Conservation (phyloP, 2,797 vertebrate species). For the Alfaro cultratus region DNA sequence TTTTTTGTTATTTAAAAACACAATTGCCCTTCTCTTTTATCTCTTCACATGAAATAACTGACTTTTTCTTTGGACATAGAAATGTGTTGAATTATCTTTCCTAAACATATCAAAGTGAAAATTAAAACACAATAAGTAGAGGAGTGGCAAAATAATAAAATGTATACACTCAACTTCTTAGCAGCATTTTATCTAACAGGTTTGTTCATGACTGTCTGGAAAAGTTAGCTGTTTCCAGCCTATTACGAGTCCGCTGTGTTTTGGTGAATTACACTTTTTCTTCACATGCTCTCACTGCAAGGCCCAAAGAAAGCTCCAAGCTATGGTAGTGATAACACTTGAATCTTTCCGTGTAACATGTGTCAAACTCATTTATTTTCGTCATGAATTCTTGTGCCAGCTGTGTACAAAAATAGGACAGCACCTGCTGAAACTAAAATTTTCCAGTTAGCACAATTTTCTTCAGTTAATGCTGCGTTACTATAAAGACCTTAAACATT, state of each 20-base stretch:
- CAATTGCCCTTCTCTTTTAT: neutral
- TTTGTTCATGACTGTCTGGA: neutral
- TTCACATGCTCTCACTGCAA: neutral
- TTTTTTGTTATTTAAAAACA: neutral
- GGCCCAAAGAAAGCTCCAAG: neutral
- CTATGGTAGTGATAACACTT: neutral
- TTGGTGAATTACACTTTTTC: neutral
- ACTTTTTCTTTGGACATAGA: neutral
- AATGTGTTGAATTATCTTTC: neutral
- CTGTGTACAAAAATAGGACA: conserved; percentile 60
- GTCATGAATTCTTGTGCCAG: conserved; percentile 40
- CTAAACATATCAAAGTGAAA: neutral
- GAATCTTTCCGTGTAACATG: neutral
- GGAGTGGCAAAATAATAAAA: neutral
- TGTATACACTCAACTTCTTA: neutral
- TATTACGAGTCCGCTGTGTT: neutral
- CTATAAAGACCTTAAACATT: neutral
- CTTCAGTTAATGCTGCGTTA: neutral
- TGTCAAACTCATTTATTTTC: conserved; percentile 16
- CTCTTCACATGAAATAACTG: neutral
- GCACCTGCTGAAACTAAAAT: conserved; percentile 24
- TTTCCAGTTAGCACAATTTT: neutral
- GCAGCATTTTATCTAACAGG: neutral
- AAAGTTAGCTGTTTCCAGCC: neutral
- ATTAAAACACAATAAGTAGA: neutral